Percentiles rank a stretch among this genome's conserved stretches.
These are phyloP conservation scores for Drosophila tristis DNA, from an alignment of 1,140 invertebrate genomes.

Conservation along the genomic window DNA sequence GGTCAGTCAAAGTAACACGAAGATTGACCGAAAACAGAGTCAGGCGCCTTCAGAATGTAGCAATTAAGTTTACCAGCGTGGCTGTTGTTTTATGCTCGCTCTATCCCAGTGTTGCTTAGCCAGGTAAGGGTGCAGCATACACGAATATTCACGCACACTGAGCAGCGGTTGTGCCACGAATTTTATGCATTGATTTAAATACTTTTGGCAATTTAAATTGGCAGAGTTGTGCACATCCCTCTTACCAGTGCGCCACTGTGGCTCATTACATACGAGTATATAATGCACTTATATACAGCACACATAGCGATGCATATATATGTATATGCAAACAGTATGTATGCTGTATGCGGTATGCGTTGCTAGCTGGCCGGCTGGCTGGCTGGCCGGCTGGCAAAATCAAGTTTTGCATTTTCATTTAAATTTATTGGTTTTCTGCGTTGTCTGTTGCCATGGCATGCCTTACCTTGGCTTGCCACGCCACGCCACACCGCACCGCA, in stretches of 20 bases:
- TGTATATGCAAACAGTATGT: constrained; percentile 38
- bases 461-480: neutral
- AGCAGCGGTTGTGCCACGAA: too few relatives aligned
- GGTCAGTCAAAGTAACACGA: too few relatives aligned
- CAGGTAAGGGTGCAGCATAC: too few relatives aligned
- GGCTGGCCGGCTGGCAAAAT: constrained; percentile 44
- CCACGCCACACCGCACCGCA: neutral
- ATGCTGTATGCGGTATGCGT: constrained; percentile 51
- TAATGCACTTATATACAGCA: neutral
- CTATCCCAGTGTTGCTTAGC: too few relatives aligned
- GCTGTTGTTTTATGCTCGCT: too few relatives aligned
- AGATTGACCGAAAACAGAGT: too few relatives aligned
- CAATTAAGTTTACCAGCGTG: too few relatives aligned
- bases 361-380: constrained; percentile 12
- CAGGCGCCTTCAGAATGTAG: too few relatives aligned
- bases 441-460: constrained; percentile 42
- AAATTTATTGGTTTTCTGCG: constrained; percentile 69
- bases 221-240: neutral
- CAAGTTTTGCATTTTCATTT: constrained; percentile 82
- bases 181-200: too few relatives aligned
- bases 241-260: constrained; percentile 9
- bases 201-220: too few relatives aligned
- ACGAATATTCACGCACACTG: too few relatives aligned
- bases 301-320: constrained; percentile 4
- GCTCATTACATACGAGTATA: neutral